Base-by-base conservation (phyloP, 1,140 invertebrate species). In the Procambarus virginalis region DNA sequence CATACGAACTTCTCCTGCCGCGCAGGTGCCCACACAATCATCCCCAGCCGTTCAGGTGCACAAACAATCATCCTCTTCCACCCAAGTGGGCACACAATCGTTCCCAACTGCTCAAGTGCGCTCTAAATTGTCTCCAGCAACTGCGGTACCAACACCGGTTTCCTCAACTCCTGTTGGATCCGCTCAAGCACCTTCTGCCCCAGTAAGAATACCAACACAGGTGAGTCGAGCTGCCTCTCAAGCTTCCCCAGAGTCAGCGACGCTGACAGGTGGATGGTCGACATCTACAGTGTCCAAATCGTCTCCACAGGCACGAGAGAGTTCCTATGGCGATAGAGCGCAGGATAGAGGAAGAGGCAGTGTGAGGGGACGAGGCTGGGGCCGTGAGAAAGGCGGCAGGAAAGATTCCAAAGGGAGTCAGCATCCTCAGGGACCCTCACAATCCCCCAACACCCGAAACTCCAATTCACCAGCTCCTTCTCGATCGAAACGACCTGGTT, bases 401-500 rank as follows among this genome's bases (percentile, higher is more conserved):
- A 8, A n/a, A 8, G 68, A 73, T 22, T 22, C 68, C 68, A 73
- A 34, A 10, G 22, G 68, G 8, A 20, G n/a, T 4, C 68, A 73
- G 22, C 68, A 34, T 22, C n/a, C n/a, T 10, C 68, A 73, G 68
- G 20, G 10, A 6, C 17, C 78, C 3, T 80, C 78, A 49, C 17
- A 4, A 22, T 80, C 78, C 17, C 78, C 78, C 49, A 80, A 17
- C n/a, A 58, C 49, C 22, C 78, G 49, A 80, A 80, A 55, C 22
- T 55, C 78, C 9, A 58, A 80, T 55, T 55, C 78, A 3, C 34
- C 78, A 80, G 78, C 46, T 46, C 78, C 78, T 80, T 46, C 77
- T 49, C 78, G 78, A 80, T 49, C 78, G 78, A 80, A 80, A 80
- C 78, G 78, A 80, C 49, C 49, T 80, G 78, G 78, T 34, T 80